These are phyloP conservation scores for Patella ulyssiponensis DNA, from an alignment of 2,888 invertebrate genomes.

Conservation along the genomic window DNA sequence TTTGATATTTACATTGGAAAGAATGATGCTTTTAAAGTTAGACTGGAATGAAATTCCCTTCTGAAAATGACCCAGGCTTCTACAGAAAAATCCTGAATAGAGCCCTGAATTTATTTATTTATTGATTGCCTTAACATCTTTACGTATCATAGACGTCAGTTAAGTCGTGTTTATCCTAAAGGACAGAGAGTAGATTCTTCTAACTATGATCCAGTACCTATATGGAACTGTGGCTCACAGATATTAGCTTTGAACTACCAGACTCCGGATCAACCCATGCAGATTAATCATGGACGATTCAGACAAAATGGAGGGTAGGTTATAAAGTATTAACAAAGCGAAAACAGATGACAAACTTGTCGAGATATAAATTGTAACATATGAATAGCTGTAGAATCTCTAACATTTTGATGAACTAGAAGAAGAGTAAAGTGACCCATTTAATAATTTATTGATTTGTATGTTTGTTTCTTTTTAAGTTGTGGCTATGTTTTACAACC, in stretches of 20 bases:
- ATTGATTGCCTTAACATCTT: constrained; percentile 44
- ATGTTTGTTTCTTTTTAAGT: constrained; percentile 53
- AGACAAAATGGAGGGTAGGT: constrained; percentile 83
- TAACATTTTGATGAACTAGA: not conserved
- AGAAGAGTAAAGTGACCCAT: not conserved
- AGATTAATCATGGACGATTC: constrained; percentile 94
- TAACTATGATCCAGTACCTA: constrained; percentile 93
- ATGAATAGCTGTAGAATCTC: not conserved
- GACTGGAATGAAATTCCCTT: too few relatives aligned
- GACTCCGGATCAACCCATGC: constrained; percentile 96
- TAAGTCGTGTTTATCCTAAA: constrained; percentile 92
- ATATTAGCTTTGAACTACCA: constrained; percentile 99
- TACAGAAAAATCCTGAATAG: too few relatives aligned
- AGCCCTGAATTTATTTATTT: too few relatives aligned
- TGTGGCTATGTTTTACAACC: constrained; percentile 95
- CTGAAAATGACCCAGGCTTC: too few relatives aligned
- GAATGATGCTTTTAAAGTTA: too few relatives aligned
- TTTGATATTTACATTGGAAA: too few relatives aligned
- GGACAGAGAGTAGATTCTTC: constrained; percentile 95
- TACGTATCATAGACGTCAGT: constrained; percentile 76
- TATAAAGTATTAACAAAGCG: too few relatives aligned
- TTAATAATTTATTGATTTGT: not conserved
- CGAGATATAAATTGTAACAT: not conserved
- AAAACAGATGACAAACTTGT: too few relatives aligned
- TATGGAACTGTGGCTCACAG: constrained; percentile 97